Evolutionary conservation across 1,140 invertebrate genomes (phyloP), one percentile per base, ranked within the genome.

Genomic region (Zaprionus ghesquierei): DNA sequence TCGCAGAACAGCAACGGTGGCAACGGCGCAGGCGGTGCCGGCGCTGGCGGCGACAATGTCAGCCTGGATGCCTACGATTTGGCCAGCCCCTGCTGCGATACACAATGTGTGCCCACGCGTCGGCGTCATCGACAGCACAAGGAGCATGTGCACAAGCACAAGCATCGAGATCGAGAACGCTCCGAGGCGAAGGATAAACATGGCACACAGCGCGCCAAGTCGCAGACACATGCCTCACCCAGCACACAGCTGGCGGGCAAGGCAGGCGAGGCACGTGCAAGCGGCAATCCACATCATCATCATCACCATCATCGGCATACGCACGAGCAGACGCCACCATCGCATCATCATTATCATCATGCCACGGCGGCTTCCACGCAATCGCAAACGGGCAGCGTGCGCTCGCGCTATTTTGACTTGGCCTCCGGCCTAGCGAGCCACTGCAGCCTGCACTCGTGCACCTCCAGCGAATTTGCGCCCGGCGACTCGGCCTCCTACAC

Each of bases 61-160:
- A 97, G 96, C 79, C 92, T 97, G 31, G 96, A 97, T 87, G 96
- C 96, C 6, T 97, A 97, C 69, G 96, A 97, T 81, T 89, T 97
- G 13, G 96, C 96, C 2, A 97, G 95, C 92, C 95, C 96, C 1
- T 97, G 96, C 78, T 97, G 96, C 90, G 95, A 96, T 90, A 95
- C 95, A 0, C 95, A 96, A 74, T 97, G 96, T 79, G 96, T 97
- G 18, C 96, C 96, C 20, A 95, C 94, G 46, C 92, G 95, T 65
- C 93, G 96, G 31, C 93, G 95, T 38, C 92, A 93, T 29, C 92
- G 94, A 58, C 78, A 89, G 71, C 94, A 95, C 75, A 95, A 95
- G 85, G 94, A 95, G 73, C 94, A 94, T 64, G 93, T 93, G 8
- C 94, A 94, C 90, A 94, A 95, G 92, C 93, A 95, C 61, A 90